These are phyloP conservation scores for Diarsia brunnea DNA, from an alignment of 2,888 invertebrate species.

Conservation along the genomic window DNA sequence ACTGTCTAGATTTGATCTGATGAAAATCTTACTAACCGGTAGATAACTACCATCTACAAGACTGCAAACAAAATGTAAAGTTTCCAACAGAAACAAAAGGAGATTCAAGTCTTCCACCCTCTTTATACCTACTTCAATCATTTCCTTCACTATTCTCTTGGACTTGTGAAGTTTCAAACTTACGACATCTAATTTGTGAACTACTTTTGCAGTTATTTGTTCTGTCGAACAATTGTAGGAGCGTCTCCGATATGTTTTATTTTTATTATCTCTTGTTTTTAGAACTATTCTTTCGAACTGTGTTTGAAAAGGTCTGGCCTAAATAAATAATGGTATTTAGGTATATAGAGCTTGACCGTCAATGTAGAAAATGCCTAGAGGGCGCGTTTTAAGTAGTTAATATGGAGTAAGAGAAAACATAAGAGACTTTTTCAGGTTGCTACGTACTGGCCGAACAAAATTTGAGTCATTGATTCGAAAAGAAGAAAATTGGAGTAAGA, in stretches of 20 bases:
- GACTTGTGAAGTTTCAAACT: conserved; percentile 55
- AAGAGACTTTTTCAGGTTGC: too few relatives aligned
- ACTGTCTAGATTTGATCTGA: neutral
- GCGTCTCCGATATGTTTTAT: conserved; percentile 39
- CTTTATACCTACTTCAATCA: conserved; percentile 53
- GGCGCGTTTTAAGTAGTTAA: neutral
- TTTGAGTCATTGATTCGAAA: too few relatives aligned
- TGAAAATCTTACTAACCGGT: neutral
- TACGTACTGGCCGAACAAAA: too few relatives aligned
- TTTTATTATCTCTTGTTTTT: conserved; percentile 18
- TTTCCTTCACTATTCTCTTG: conserved; percentile 48
- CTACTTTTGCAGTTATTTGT: conserved; percentile 54
- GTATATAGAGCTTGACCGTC: neutral
- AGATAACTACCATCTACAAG: neutral
- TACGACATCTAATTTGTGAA: conserved; percentile 53
- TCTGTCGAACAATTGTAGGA: conserved; percentile 34
- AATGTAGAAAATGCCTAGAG: neutral
- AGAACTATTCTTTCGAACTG: neutral
- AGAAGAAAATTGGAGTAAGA: neutral
- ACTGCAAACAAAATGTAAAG: conserved; percentile 38
- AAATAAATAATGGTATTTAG: conserved; percentile 19
- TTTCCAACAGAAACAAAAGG: conserved; percentile 43
- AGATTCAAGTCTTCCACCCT: conserved; percentile 13
- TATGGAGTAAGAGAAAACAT: neutral
- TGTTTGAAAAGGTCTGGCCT: conserved; percentile 12